These are phyloP conservation scores for Tenthredo notha DNA, from an alignment of 2,888 invertebrate species.

Conservation along the genomic window DNA sequence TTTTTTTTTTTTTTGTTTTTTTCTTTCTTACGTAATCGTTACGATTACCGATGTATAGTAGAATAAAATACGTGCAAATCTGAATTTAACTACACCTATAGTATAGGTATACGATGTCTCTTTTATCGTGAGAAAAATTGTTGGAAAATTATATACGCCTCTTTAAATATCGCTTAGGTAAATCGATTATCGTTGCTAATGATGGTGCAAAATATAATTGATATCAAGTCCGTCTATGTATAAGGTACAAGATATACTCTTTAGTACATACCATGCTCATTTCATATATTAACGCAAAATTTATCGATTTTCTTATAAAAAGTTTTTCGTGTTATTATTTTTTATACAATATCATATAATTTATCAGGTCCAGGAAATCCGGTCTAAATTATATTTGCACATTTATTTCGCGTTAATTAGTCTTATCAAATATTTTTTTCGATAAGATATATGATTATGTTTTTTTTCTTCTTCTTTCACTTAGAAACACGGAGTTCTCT, in stretches of 20 bases:
- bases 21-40: background rate
- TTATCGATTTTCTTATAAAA: background rate
- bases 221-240: too few relatives aligned
- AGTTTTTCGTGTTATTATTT: background rate
- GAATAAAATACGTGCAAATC: background rate
- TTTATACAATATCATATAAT: background rate
- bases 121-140: background rate
- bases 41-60: background rate
- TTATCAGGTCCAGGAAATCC: background rate
- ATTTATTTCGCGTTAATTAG: constrained; percentile 3
- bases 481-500: background rate
- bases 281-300: too few relatives aligned
- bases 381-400: background rate
- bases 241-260: too few relatives aligned
- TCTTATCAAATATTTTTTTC: background rate
- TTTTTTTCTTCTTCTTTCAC: background rate
- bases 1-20: constrained; percentile 8
- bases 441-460: background rate
- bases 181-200: background rate
- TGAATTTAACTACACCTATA: background rate
- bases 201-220: too few relatives aligned
- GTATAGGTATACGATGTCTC: background rate
- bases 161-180: too few relatives aligned
- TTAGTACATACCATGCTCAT: too few relatives aligned
- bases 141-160: background rate